Evolutionary conservation across 2,113 vertebrate genomes (phyloP).

Genomic region (Caloenas nicobarica): DNA sequence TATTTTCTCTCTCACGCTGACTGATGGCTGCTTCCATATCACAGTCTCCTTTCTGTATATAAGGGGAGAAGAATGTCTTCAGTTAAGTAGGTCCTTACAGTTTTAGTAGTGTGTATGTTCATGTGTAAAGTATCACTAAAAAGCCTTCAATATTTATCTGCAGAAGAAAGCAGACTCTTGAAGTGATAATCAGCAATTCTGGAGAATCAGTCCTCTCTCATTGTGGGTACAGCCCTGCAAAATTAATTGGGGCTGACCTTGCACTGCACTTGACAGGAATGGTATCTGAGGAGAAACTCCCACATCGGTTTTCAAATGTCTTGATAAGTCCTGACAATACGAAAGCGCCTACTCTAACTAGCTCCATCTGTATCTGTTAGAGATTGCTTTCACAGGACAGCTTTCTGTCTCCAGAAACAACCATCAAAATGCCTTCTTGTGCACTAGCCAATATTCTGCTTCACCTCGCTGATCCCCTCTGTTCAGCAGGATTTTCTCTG

Average conservation of each 20-base stretch:
- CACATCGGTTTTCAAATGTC: background rate
- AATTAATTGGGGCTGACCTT: slow-evolving; percentile 22
- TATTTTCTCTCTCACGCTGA: background rate
- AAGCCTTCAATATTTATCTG: background rate
- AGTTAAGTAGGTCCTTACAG: background rate
- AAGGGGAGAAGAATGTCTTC: background rate
- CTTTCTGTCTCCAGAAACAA: background rate
- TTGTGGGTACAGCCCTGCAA: background rate
- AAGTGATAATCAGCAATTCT: background rate
- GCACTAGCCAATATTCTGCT: background rate
- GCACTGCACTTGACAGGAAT: background rate
- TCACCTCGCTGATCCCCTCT: background rate
- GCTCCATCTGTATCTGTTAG: background rate
- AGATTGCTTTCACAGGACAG: background rate
- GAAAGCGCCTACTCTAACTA: background rate
- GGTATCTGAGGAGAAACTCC: background rate
- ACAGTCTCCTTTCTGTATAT: background rate
- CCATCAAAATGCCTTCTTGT: background rate
- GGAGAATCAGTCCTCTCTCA: background rate
- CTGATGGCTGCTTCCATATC: background rate
- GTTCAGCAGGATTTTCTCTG: background rate
- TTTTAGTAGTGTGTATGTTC: background rate
- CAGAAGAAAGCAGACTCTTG: background rate
- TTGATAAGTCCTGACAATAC: background rate
- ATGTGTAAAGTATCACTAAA: background rate